A percentile compares a stretch with the other conserved stretches of the same genome.
Evolutionary conservation across 2,888 invertebrate genomes (phyloP).

Genomic region (Eumerus sabulonum): DNA sequence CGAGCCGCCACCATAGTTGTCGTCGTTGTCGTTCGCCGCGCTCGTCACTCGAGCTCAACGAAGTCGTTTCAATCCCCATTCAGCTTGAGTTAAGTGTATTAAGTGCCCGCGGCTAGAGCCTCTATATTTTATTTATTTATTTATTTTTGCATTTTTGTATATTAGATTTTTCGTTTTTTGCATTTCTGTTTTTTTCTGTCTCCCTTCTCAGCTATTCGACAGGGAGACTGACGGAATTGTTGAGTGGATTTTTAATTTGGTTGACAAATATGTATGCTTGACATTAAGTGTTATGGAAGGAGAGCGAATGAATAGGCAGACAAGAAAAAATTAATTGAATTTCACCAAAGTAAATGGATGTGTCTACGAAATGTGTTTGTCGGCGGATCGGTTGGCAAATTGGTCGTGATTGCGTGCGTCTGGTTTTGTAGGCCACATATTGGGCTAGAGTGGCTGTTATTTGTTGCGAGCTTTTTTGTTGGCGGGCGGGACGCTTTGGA

Average conservation of each 20-base stretch:
- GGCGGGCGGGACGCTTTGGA: too few species aligned
- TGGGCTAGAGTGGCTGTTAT: too few species aligned
- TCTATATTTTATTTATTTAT: neutral
- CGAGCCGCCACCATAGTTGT: constrained; percentile 34
- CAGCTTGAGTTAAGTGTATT: neutral
- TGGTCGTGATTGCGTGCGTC: constrained; percentile 48
- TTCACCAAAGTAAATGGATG: constrained; percentile 44
- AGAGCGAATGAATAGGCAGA: too few species aligned
- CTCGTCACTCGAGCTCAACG: too few species aligned
- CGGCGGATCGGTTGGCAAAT: constrained; percentile 36
- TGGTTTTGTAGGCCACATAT: too few species aligned
- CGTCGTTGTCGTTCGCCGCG: too few species aligned
- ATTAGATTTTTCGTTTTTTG: constrained; percentile 2
- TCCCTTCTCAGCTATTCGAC: neutral
- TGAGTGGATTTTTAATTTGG: neutral
- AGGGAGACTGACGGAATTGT: too few species aligned
- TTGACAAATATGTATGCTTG: constrained; percentile 2
- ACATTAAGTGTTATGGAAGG: too few species aligned
- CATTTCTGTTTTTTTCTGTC: neutral
- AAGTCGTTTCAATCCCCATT: too few species aligned
- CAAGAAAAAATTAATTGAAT: constrained; percentile 4
- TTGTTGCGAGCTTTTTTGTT: too few species aligned
- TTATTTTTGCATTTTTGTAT: neutral
- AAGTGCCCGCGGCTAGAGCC: constrained; percentile 1
- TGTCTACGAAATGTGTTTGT: constrained; percentile 56